Conservation (phyloP, 2,888 invertebrate genomes). For the Gibbula magus region DNA sequence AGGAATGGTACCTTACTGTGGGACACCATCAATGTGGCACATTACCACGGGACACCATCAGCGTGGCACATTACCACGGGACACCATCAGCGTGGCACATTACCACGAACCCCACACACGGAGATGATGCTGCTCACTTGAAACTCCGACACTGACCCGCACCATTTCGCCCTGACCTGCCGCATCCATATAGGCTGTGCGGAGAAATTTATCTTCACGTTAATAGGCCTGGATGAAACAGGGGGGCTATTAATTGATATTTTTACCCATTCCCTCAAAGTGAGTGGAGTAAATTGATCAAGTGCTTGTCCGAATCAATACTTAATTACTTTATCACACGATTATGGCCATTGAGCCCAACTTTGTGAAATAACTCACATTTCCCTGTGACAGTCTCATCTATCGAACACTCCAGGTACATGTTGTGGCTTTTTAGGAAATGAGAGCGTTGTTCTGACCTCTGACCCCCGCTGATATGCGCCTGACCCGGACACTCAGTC, state of each 20-base stretch:
- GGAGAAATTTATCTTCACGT: background rate
- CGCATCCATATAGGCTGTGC: background rate
- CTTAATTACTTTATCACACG: constrained; percentile 18
- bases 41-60: too few species aligned
- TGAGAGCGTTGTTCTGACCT: background rate
- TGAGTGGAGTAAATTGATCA: constrained; percentile 6
- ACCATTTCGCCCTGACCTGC: background rate
- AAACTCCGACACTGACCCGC: background rate
- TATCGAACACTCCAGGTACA: background rate
- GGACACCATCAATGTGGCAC: too few species aligned
- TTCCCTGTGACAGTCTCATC: constrained; percentile 8
- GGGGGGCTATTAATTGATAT: constrained; percentile 21
- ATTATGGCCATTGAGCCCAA: constrained; percentile 8
- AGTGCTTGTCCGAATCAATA: background rate
- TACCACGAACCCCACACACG: too few species aligned
- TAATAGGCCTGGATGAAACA: background rate
- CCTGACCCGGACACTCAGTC: too few species aligned
- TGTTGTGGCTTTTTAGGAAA: background rate
- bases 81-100: too few species aligned
- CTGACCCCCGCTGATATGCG: too few species aligned
- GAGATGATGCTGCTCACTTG: too few species aligned
- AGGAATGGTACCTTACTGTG: too few species aligned
- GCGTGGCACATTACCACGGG: too few species aligned
- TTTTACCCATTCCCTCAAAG: background rate
- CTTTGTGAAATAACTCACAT: constrained; percentile 10